Evolutionary conservation across 2,113 vertebrate species (phyloP).

Genomic region (Neomonachus schauinslandi): DNA sequence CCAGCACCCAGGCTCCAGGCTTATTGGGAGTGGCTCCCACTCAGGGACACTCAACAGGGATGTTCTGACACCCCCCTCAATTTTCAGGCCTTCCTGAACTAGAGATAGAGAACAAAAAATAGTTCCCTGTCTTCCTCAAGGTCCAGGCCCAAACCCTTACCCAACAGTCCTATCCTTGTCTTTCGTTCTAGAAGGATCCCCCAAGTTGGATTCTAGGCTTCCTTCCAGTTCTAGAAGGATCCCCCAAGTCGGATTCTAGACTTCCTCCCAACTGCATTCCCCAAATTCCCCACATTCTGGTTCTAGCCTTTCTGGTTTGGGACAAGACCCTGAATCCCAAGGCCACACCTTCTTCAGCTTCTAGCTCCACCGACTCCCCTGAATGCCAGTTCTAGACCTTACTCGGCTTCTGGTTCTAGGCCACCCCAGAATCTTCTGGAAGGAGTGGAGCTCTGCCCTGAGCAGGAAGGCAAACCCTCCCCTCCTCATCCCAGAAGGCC

Average conservation of each 20-base stretch:
- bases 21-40: not conserved
- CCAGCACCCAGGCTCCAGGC: not conserved
- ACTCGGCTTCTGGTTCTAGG: conserved; percentile 28
- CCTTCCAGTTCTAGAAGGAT: not conserved
- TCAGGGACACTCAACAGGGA: not conserved
- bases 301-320: not conserved
- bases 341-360: not conserved
- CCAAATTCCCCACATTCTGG: not conserved
- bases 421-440: not conserved
- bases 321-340: not conserved
- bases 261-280: not conserved
- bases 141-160: not conserved
- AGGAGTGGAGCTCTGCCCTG: not conserved
- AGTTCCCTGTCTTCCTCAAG: not conserved
- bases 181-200: not conserved
- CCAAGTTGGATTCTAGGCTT: not conserved
- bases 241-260: not conserved
- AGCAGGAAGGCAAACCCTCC: not conserved
- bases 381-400: not conserved
- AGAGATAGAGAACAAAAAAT: not conserved
- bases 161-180: not conserved
- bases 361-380: not conserved
- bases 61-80: not conserved
- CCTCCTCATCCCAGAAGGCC: not conserved
- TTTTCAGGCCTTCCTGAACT: not conserved